These are phyloP conservation scores for Plebejus melissa DNA, from an alignment of 2,888 invertebrate genomes.

Conservation along the genomic window DNA sequence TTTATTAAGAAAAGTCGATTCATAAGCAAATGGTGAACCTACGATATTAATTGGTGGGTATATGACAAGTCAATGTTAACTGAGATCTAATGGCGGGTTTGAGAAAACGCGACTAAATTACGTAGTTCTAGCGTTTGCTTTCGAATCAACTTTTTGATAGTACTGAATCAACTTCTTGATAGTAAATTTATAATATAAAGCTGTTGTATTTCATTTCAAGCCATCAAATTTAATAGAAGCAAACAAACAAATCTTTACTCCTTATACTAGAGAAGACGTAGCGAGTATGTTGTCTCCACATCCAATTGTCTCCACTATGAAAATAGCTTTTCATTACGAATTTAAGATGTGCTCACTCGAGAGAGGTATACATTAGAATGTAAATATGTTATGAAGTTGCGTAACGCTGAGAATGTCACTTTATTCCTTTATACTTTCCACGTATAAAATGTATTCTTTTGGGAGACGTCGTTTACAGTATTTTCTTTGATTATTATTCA, in stretches of 20 bases:
- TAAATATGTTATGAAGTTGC: slow-evolving; percentile 17
- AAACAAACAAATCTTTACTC: not conserved
- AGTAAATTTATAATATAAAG: not conserved
- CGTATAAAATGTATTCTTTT: not conserved
- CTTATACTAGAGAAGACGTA: not conserved
- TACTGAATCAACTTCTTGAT: not conserved
- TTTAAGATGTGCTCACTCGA: slow-evolving; percentile 1
- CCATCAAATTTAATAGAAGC: not conserved
- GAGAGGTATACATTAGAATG: slow-evolving; percentile 17
- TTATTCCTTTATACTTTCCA: not conserved
- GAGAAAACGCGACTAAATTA: not conserved
- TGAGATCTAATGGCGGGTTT: not conserved
- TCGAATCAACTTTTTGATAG: not conserved
- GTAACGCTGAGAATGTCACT: not conserved
- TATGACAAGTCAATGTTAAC: too few species aligned
- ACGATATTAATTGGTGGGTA: too few species aligned
- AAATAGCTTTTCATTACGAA: slow-evolving; percentile 22
- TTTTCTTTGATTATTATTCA: slow-evolving; percentile 6
- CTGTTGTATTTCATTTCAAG: not conserved
- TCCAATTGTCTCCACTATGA: slow-evolving; percentile 16
- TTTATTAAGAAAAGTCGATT: too few species aligned
- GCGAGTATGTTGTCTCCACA: not conserved
- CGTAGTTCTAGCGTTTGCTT: too few species aligned
- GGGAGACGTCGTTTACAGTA: not conserved
- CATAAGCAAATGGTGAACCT: too few species aligned